Evolutionary conservation across 2,797 vertebrate species (phyloP).

Genomic region (Echiichthys vipera): DNA sequence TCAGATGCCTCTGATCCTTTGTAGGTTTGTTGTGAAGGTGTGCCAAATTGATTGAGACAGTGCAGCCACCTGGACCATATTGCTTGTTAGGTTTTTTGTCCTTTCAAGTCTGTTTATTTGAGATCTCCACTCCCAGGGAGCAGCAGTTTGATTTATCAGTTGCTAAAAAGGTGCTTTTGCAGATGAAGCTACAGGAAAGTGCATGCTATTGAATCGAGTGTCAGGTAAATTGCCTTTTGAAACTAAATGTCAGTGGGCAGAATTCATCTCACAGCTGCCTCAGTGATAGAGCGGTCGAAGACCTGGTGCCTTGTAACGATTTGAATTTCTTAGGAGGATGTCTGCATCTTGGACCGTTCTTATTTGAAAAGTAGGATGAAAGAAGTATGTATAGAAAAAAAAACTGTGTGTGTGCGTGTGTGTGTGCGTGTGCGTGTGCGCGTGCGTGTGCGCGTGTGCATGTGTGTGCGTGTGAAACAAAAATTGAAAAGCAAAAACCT

Average conservation of each 20-base stretch:
- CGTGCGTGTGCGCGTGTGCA: too few species aligned
- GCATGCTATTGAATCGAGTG: slow-evolving; percentile 58
- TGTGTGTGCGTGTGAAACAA: too few species aligned
- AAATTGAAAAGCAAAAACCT: too few species aligned
- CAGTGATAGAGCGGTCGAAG: slow-evolving; percentile 42
- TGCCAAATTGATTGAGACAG: slow-evolving; percentile 37
- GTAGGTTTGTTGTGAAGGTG: slow-evolving; percentile 33
- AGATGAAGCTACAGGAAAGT: slow-evolving; percentile 62
- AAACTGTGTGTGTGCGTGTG: not conserved
- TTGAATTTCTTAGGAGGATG: slow-evolving; percentile 21
- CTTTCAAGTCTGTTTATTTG: slow-evolving; percentile 32
- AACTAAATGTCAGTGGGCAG: slow-evolving; percentile 72
- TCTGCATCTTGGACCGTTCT: slow-evolving; percentile 4
- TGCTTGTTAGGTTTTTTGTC: slow-evolving; percentile 49
- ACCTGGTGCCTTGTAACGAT: slow-evolving; percentile 33
- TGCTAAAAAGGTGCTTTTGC: slow-evolving; percentile 59
- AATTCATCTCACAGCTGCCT: slow-evolving; percentile 47
- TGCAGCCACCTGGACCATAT: slow-evolving; percentile 9
- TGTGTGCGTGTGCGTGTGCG: too few species aligned
- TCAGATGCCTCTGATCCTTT: slow-evolving; percentile 2
- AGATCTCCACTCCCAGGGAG: slow-evolving; percentile 19
- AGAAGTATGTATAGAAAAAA: not conserved
- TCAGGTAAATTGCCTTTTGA: slow-evolving; percentile 62
- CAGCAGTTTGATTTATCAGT: slow-evolving; percentile 65
- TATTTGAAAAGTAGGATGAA: slow-evolving; percentile 22